Base-by-base conservation (phyloP, 2,888 invertebrate species). In the Meganola albula region DNA sequence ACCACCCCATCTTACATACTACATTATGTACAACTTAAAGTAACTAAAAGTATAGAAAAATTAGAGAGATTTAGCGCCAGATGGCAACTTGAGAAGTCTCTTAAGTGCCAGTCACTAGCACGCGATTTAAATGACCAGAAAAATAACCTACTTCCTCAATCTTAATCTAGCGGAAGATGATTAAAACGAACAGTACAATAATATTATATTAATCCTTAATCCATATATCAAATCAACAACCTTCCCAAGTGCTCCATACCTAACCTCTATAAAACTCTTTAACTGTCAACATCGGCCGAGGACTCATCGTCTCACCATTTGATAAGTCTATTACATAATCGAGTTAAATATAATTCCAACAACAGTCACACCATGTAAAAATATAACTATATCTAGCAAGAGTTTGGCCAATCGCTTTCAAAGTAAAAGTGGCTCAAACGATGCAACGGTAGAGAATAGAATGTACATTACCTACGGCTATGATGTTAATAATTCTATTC, bases 241-340 rank as follows among this genome's bases (percentile, higher is more conserved):
- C 78, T 62, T 61, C 62, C 72, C 70, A 80, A 74, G 74, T 58
- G 51, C 54, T 64, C 69, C 55, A 54, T 54, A 53, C 53, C 70
- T 77, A 79, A 80, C 77, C 79, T 63, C 74, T 78, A 78, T 79
- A 82, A 83, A 83, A 72, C 77, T 83, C 76, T 77, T 80, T 82
- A 84, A 80, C 73, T 58, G 78, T 83, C 78, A 84, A 84, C 84
- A 82, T 79, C 77, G 77, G n/a, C n/a, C n/a, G n/a, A n/a, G n/a
- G n/a, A n/a, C n/a, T n/a, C n/a, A n/a, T n/a, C n/a, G n/a, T n/a
- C n/a, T n/a, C n/a, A n/a, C n/a, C n/a, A n/a, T n/a, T n/a, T n/a
- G n/a, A n/a, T n/a, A n/a, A n/a, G n/a, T n/a, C n/a, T n/a, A n/a
- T n/a, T n/a, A n/a, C n/a, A n/a, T n/a, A n/a, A n/a, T n/a, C n/a